phyloP scores from a whole-genome alignment of 2,888 invertebrate species.

The Drosophila ustulata region DNA sequence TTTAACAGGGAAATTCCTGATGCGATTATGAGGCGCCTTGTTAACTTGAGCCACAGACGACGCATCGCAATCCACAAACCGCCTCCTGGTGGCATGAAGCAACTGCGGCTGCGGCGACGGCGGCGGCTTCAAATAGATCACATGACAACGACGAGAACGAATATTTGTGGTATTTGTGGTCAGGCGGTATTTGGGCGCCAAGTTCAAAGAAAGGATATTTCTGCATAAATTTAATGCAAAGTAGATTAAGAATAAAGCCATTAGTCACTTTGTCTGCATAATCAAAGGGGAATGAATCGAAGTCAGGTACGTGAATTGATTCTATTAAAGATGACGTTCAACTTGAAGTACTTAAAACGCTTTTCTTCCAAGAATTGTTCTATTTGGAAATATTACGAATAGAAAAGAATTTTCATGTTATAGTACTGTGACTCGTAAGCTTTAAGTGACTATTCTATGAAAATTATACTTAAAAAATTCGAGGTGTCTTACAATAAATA shows the following conservation, averaged over 20 bases:
- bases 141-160: constrained; percentile 33
- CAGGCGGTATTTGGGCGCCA: neutral
- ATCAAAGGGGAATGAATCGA: no score
- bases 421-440: no score
- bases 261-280: neutral
- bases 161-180: constrained; percentile 53
- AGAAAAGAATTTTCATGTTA: no score
- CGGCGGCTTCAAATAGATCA: constrained; percentile 31
- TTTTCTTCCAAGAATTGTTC: no score
- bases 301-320: no score
- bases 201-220: neutral
- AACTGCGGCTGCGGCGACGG: neutral
- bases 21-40: constrained; percentile 77
- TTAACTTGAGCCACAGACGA: constrained; percentile 60
- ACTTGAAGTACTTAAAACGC: neutral
- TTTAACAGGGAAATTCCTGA: constrained; percentile 75
- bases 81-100: neutral
- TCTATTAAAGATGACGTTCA: neutral
- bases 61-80: constrained; percentile 5
- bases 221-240: neutral
- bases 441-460: no score
- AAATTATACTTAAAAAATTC: no score
- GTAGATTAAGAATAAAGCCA: neutral
- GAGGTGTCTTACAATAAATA: no score
- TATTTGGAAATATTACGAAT: no score